phyloP scores from a whole-genome alignment of 92 coral and sea anemone species.

The Phenganax stokvisi region DNA sequence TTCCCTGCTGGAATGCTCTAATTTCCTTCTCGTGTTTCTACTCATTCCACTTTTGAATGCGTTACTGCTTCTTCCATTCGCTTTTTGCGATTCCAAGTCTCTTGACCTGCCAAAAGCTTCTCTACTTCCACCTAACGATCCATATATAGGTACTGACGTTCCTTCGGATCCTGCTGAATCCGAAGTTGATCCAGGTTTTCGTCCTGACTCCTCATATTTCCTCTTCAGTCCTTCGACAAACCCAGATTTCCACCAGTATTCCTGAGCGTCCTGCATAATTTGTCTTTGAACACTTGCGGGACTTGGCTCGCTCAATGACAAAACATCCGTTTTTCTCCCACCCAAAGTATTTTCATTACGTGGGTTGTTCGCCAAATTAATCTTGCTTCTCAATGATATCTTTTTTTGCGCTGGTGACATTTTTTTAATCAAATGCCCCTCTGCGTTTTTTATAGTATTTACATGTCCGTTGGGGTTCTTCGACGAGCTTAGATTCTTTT shows the following conservation, averaged over 20 bases:
- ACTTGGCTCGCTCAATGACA: background rate
- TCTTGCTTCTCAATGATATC: background rate
- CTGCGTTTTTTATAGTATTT: background rate
- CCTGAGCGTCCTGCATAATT: background rate
- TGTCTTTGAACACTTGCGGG: background rate
- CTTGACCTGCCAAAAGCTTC: background rate
- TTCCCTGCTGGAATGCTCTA: too few species aligned
- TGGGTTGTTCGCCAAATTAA: background rate
- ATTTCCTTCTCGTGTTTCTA: too few species aligned
- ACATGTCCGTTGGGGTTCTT: background rate
- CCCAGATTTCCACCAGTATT: constrained; percentile 16
- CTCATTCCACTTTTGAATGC: too few species aligned
- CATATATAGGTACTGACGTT: background rate
- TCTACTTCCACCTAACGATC: background rate
- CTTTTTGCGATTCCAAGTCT: background rate
- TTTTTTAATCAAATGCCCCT: background rate
- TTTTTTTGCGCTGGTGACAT: background rate
- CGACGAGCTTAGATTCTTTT: background rate
- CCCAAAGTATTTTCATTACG: background rate
- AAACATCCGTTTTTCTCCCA: background rate
- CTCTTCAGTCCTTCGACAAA: background rate
- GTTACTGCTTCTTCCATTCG: too few species aligned
- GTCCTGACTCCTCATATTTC: background rate
- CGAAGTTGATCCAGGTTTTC: background rate
- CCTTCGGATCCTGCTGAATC: background rate